A percentile compares a stretch with the other conserved stretches of the same genome.
These are phyloP conservation scores for Pungitius pungitius DNA, from an alignment of 2,113 vertebrate genomes.

Conservation along the genomic window DNA sequence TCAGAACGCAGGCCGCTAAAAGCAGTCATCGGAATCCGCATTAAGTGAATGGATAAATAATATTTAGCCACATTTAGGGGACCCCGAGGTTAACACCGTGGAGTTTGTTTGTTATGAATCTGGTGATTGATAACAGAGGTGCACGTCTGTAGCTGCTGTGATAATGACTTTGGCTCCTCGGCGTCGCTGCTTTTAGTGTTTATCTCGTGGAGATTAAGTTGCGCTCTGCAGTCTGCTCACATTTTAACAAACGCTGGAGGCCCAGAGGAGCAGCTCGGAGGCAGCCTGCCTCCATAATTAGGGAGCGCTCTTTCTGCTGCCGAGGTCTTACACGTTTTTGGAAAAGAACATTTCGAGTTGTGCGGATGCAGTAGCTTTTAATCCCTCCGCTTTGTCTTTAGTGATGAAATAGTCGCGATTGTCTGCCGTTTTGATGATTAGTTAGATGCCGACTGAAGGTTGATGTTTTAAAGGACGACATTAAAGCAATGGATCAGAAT, in stretches of 20 bases:
- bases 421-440: neutral
- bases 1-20: neutral
- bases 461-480: no score
- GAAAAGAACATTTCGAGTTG: constrained; percentile 13
- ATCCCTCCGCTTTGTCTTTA: neutral
- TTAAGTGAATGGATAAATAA: neutral
- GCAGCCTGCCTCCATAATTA: constrained; percentile 59
- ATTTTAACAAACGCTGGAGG: constrained; percentile 41
- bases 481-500: neutral
- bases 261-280: constrained; percentile 38
- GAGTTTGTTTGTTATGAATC: constrained; percentile 6
- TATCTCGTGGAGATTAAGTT: constrained; percentile 22
- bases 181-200: constrained; percentile 23
- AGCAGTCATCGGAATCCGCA: neutral
- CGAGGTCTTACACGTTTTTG: constrained; percentile 13
- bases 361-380: constrained; percentile 9
- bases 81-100: neutral
- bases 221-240: constrained; percentile 11
- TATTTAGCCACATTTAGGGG: neutral
- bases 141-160: neutral
- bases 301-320: constrained; percentile 8
- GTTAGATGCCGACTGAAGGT: no score
- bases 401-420: neutral
- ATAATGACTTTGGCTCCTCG: constrained; percentile 18
- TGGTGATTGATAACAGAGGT: constrained; percentile 7